Evolutionary conservation across 2,888 invertebrate genomes (phyloP).

Genomic region (Drosophila helvetica): DNA sequence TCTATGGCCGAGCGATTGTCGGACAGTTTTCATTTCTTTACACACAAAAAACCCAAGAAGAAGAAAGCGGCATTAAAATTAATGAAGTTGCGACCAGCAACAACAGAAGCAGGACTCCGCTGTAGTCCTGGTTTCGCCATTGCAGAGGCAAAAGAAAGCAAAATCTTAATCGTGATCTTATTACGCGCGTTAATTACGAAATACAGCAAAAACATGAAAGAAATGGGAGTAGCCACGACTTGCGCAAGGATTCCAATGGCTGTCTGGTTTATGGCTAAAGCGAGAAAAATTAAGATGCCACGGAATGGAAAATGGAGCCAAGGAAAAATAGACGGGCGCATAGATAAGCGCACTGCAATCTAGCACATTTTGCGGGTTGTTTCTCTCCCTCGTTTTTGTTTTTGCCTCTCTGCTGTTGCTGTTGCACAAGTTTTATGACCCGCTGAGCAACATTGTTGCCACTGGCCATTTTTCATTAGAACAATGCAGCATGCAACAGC

Average conservation of each 20-base stretch:
- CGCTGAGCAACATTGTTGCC: slow-evolving; percentile 62
- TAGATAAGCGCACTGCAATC: slow-evolving; percentile 72
- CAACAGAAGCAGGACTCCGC: slow-evolving; percentile 6
- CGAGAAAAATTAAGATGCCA: slow-evolving; percentile 62
- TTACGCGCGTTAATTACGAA: slow-evolving; percentile 82
- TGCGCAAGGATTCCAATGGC: slow-evolving; percentile 30
- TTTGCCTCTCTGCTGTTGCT: slow-evolving; percentile 19
- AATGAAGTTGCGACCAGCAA: slow-evolving; percentile 62
- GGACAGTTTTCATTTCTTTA: slow-evolving; percentile 54
- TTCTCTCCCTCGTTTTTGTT: slow-evolving; percentile 15
- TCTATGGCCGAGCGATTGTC: slow-evolving; percentile 48
- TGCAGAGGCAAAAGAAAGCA: slow-evolving; percentile 15
- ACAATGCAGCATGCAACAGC: slow-evolving; percentile 56
- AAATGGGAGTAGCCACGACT: slow-evolving; percentile 26
- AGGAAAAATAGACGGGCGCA: slow-evolving; percentile 56
- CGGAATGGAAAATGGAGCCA: slow-evolving; percentile 2
- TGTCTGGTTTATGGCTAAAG: slow-evolving; percentile 48
- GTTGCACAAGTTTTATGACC: slow-evolving; percentile 66
- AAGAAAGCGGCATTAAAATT: slow-evolving; percentile 62
- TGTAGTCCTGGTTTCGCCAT: slow-evolving; percentile 28
- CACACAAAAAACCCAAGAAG: slow-evolving; percentile 9
- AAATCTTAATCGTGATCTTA: slow-evolving; percentile 81
- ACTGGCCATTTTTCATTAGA: slow-evolving; percentile 68
- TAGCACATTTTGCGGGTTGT: slow-evolving; percentile 51
- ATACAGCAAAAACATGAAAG: slow-evolving; percentile 39